A percentile compares a stretch with the other conserved stretches of the same genome.
Evolutionary conservation across 2,888 invertebrate genomes (phyloP).

Genomic region (Ligdia adustata): DNA sequence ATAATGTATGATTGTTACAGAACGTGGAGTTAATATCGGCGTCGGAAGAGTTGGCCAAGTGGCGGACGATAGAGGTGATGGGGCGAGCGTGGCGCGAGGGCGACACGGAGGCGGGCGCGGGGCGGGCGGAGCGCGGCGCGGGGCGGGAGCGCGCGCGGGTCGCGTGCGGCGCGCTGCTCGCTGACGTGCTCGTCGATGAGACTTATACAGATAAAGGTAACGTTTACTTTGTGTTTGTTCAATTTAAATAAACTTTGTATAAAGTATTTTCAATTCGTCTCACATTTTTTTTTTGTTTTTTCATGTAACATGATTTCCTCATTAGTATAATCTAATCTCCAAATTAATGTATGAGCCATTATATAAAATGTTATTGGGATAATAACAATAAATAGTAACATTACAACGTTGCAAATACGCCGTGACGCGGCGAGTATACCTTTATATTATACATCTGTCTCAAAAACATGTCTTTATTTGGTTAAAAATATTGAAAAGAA

Average conservation of each 20-base stretch:
- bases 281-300: not conserved
- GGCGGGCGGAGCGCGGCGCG: slow-evolving; percentile 27
- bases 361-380: not conserved
- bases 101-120: slow-evolving; percentile 16
- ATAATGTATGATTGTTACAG: slow-evolving; percentile 3
- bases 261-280: not conserved
- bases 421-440: too few species aligned
- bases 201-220: slow-evolving; percentile 74
- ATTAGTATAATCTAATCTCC: too few species aligned
- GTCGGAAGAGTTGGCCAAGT: slow-evolving; percentile 54
- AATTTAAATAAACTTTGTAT: not conserved
- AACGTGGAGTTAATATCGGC: slow-evolving; percentile 43
- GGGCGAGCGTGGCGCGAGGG: slow-evolving; percentile 41
- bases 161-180: slow-evolving; percentile 41
- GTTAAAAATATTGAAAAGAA: too few species aligned
- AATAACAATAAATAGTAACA: not conserved
- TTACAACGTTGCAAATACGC: too few species aligned
- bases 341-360: too few species aligned
- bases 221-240: not conserved
- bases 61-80: slow-evolving; percentile 38
- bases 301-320: too few species aligned
- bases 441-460: not conserved
- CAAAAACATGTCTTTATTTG: not conserved
- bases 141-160: slow-evolving; percentile 26
- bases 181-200: slow-evolving; percentile 62